Evolutionary conservation across 1,140 invertebrate species (phyloP).

Genomic region (Neelides sp.): DNA sequence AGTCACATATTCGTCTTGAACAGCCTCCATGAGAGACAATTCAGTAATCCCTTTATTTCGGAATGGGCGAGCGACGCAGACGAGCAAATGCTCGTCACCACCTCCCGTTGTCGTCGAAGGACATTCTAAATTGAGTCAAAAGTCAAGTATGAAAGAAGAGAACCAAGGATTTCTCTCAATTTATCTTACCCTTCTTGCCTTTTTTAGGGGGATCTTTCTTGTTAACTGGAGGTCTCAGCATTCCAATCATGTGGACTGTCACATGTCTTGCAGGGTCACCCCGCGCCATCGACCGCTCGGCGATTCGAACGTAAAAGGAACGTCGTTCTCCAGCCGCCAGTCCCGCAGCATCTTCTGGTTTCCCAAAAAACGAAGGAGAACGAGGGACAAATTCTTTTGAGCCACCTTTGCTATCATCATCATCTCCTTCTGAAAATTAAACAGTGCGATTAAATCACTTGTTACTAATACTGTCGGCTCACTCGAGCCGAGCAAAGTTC

Average conservation of each 20-base stretch:
- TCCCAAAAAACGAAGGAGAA: slow-evolving; percentile 29
- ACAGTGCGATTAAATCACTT: not conserved
- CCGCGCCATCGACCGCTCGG: slow-evolving; percentile 46
- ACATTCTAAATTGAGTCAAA: slow-evolving; percentile 10
- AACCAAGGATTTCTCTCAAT: not conserved
- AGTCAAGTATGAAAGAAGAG: not conserved
- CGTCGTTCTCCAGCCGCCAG: slow-evolving; percentile 37
- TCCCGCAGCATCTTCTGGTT: slow-evolving; percentile 30
- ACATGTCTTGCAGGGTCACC: slow-evolving; percentile 53
- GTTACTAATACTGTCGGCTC: slow-evolving; percentile 33
- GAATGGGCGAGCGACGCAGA: slow-evolving; percentile 50
- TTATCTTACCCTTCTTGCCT: slow-evolving; percentile 10
- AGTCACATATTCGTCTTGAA: slow-evolving; percentile 69
- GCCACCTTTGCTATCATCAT: slow-evolving; percentile 13
- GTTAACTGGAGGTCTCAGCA: slow-evolving; percentile 36
- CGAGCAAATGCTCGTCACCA: slow-evolving; percentile 47
- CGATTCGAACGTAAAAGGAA: slow-evolving; percentile 50
- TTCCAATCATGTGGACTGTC: slow-evolving; percentile 45
- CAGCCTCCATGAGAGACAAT: slow-evolving; percentile 54
- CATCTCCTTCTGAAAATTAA: slow-evolving; percentile 1
- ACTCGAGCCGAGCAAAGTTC: no score
- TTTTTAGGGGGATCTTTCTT: slow-evolving; percentile 23
- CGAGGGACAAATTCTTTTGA: slow-evolving; percentile 27
- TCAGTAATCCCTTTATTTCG: slow-evolving; percentile 54
- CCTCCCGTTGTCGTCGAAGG: slow-evolving; percentile 21